phyloP scores from a whole-genome alignment of 2,113 vertebrate species.

The Manacus vitellinus region DNA sequence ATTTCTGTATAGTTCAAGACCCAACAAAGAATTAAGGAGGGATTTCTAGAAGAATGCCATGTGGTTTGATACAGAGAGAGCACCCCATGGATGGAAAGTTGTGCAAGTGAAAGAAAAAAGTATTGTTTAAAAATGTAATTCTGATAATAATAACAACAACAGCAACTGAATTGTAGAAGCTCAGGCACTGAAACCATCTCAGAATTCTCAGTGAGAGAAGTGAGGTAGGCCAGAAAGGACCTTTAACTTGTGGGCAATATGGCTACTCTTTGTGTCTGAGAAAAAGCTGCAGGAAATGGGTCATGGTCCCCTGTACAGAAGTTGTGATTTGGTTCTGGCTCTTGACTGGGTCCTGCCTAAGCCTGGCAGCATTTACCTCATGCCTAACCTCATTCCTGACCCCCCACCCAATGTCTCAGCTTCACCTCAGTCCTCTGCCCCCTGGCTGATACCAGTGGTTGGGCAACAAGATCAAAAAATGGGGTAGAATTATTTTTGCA shows the following conservation, averaged over 20 bases:
- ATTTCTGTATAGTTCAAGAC: background rate
- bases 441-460: background rate
- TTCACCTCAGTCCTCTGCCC: background rate
- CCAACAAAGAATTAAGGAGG: background rate
- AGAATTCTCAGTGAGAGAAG: background rate
- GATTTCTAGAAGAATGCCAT: background rate
- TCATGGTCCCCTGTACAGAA: background rate
- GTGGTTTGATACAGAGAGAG: background rate
- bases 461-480: background rate
- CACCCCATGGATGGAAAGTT: background rate
- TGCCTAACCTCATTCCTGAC: background rate
- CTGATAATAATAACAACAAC: background rate
- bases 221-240: background rate
- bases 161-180: background rate
- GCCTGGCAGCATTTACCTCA: fast-evolving
- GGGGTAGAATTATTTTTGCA: background rate
- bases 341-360: background rate
- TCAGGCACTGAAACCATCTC: background rate
- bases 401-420: background rate
- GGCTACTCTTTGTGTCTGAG: background rate
- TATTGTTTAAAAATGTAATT: background rate
- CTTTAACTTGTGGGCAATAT: background rate
- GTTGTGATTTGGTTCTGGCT: background rate
- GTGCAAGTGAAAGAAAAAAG: background rate
- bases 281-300: background rate